phyloP scores from a whole-genome alignment of 2,888 invertebrate genomes.

The Spodoptera picta region DNA sequence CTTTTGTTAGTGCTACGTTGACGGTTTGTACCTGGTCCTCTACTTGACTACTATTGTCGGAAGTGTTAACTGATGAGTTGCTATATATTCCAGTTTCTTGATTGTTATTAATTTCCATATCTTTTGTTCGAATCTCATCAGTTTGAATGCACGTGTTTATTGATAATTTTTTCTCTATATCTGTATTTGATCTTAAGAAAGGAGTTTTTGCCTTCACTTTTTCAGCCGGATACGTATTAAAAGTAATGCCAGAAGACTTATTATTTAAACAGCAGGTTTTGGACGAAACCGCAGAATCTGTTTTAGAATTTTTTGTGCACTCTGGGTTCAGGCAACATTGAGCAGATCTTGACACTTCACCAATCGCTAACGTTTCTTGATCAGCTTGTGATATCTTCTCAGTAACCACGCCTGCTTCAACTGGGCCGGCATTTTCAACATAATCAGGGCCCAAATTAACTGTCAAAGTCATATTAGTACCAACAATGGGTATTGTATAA shows the following conservation, averaged over 20 bases:
- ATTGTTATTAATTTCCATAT: slow-evolving; percentile 16
- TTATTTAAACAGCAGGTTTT: slow-evolving; percentile 16
- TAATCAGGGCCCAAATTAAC: slow-evolving; percentile 65
- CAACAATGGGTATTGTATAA: slow-evolving; percentile 78
- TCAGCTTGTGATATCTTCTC: slow-evolving; percentile 59
- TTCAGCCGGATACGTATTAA: slow-evolving; percentile 69
- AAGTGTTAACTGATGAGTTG: background rate
- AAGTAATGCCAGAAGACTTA: slow-evolving; percentile 31
- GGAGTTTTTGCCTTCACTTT: slow-evolving; percentile 62
- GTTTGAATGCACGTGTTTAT: slow-evolving; percentile 45
- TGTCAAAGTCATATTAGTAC: slow-evolving; percentile 82
- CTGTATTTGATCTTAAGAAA: slow-evolving; percentile 71
- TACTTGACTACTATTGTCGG: slow-evolving; percentile 17
- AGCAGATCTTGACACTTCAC: slow-evolving; percentile 72
- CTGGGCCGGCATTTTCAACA: slow-evolving; percentile 24
- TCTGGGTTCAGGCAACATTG: slow-evolving; percentile 62
- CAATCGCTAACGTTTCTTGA: slow-evolving; percentile 65
- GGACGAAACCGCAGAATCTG: slow-evolving; percentile 1
- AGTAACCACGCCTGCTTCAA: slow-evolving; percentile 62
- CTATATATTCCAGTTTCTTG: background rate
- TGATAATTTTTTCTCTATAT: slow-evolving; percentile 46
- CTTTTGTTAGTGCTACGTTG: no score
- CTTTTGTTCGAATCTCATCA: slow-evolving; percentile 8
- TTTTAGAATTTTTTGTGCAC: slow-evolving; percentile 8
- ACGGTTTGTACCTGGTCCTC: background rate